Percentiles rank a stretch among this genome's conserved stretches.
These are phyloP conservation scores for Steatocranus sp. DNA, from an alignment of 2,797 vertebrate genomes.

Conservation along the genomic window DNA sequence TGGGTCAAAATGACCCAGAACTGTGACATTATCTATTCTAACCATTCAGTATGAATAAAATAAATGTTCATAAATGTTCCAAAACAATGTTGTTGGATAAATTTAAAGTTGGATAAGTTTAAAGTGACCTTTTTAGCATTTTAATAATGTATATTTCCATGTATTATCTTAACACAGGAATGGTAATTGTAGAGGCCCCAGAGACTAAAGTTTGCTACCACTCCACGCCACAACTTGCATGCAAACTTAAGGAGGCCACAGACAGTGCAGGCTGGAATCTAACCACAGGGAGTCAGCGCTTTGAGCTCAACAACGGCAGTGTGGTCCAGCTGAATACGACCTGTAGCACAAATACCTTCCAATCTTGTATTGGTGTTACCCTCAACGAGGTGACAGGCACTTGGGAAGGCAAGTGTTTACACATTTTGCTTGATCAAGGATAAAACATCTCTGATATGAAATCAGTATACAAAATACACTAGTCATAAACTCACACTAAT, in stretches of 20 bases:
- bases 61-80: neutral
- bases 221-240: constrained; percentile 1
- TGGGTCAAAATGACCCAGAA: neutral
- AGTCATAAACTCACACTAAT: neutral
- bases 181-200: constrained; percentile 46
- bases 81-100: neutral
- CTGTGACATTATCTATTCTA: neutral
- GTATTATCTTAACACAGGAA: constrained; percentile 37
- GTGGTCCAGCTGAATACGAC: neutral
- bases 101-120: neutral
- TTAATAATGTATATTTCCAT: neutral
- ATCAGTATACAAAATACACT: neutral
- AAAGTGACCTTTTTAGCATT: neutral
- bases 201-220: neutral
- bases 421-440: neutral
- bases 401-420: constrained; percentile 49
- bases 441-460: neutral
- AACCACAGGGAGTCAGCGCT: rapidly evolving
- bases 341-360: rapidly evolving
- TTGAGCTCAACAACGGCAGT: constrained; percentile 40
- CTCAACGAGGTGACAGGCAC: neutral
- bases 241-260: constrained; percentile 28
- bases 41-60: neutral
- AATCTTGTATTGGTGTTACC: neutral
- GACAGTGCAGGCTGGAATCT: constrained; percentile 37